Percentiles rank a stretch among this genome's conserved stretches.
Evolutionary conservation across 2,797 vertebrate species (phyloP).

Genomic region (Tokudaia muenninki): DNA sequence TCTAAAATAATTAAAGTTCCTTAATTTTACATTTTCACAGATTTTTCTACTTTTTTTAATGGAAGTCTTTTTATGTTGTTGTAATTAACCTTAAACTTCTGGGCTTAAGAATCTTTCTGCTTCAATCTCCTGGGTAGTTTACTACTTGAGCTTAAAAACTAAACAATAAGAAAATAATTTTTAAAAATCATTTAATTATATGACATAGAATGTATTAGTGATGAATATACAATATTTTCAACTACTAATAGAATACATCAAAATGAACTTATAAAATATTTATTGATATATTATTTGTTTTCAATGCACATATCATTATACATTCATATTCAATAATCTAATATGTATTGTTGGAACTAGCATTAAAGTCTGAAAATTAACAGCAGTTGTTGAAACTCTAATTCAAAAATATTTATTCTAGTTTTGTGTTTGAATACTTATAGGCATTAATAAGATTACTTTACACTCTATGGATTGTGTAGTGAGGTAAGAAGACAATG

Average conservation of each 20-base stretch:
- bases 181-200: neutral
- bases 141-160: neutral
- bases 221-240: neutral
- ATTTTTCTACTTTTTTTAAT: neutral
- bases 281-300: neutral
- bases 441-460: too few species aligned
- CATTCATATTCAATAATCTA: neutral
- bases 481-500: too few species aligned
- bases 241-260: neutral
- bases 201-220: neutral
- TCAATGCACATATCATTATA: neutral
- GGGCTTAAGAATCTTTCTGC: neutral
- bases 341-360: too few species aligned
- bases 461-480: too few species aligned
- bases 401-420: too few species aligned
- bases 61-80: neutral
- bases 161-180: neutral
- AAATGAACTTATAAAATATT: neutral
- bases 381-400: too few species aligned
- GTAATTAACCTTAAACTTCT: neutral
- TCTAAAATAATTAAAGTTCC: neutral
- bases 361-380: too few species aligned
- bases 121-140: neutral
- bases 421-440: too few species aligned
- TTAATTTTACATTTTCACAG: neutral